Base-by-base conservation (phyloP, 2,888 invertebrate genomes). In the Rhodophaea formosa region DNA sequence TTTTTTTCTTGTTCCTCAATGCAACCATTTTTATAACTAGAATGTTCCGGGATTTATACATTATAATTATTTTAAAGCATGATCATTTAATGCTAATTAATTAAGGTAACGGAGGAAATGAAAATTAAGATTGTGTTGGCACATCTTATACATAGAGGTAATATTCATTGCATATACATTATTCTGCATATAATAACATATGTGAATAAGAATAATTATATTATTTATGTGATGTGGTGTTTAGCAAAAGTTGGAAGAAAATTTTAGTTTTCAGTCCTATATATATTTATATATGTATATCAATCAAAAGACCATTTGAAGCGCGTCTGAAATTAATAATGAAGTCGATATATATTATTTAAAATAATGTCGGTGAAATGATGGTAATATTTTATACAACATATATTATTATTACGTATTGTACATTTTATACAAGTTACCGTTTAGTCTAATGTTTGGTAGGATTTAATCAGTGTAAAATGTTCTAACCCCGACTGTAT, bases 401-500 rank as follows among this genome's bases (percentile, higher is more conserved):
- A 72, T 77, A 73, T 77, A 75, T 77, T 79, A 77, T 74, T 73
- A 80, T 74, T 75, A 84, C 75, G 43, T 23, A 61, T 72, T 88
- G 87, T 88, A 88, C 84, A 86, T 88, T 89, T 89, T 90, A 89
- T 88, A 91, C 88, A 84, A 90, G 90, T 91, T 90, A 91, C 90
- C 90, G 79, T 83, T 84, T 88, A 88, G 86, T 84, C 75, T 88
- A 86, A 87, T 85, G 77, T 83, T 84, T 86, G 82, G 83, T 88
- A 88, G 84, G 77, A 81, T 79, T 79, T 83, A 85, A 84, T 84
- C 81, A 84, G 76, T 84, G 77, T 86, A 86, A 81, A 85, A 82
- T 87, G 82, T 88, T 88, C 84, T 87, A 86, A 88, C 83, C 80
- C 81, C 77, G 73, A 84, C 70, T 81, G 76, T 79, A 84, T 79